Evolutionary conservation across 2,113 vertebrate genomes (phyloP).

Genomic region (Piprites chloris): DNA sequence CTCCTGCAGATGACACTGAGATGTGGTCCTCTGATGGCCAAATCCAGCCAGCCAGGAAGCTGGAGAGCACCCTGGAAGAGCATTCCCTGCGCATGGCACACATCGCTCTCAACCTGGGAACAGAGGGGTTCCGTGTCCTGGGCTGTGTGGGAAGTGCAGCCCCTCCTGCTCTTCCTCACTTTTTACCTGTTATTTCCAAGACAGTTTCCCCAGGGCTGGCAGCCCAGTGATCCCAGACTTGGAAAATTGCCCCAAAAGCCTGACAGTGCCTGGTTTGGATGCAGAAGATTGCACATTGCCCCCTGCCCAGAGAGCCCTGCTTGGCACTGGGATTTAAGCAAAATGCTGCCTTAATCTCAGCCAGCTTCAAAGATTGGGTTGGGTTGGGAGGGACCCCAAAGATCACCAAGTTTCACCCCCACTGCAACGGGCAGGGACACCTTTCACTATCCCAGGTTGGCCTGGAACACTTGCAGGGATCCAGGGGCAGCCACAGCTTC

Average conservation of each 20-base stretch:
- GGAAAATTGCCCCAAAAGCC: neutral
- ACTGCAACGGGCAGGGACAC: neutral
- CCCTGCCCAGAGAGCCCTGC: neutral
- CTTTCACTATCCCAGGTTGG: accelerated
- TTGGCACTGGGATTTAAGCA: neutral
- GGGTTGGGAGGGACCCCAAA: neutral
- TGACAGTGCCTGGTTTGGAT: neutral
- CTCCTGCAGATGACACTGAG: neutral
- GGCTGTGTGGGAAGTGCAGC: neutral
- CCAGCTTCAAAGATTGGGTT: neutral
- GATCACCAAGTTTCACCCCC: accelerated
- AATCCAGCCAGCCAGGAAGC: neutral
- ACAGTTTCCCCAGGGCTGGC: neutral
- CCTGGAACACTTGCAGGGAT: accelerated
- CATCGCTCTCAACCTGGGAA: neutral
- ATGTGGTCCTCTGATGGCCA: accelerated
- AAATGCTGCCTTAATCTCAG: neutral
- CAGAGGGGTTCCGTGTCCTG: neutral
- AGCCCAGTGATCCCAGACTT: neutral
- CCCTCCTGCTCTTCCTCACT: neutral
- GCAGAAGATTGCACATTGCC: neutral
- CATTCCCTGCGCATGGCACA: accelerated
- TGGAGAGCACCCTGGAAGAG: neutral
- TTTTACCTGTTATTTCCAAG: neutral
- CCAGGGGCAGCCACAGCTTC: neutral